Evolutionary conservation across 64 coral and sea anemone genomes (phyloP).

Genomic region (Cladopsammia gracilis): DNA sequence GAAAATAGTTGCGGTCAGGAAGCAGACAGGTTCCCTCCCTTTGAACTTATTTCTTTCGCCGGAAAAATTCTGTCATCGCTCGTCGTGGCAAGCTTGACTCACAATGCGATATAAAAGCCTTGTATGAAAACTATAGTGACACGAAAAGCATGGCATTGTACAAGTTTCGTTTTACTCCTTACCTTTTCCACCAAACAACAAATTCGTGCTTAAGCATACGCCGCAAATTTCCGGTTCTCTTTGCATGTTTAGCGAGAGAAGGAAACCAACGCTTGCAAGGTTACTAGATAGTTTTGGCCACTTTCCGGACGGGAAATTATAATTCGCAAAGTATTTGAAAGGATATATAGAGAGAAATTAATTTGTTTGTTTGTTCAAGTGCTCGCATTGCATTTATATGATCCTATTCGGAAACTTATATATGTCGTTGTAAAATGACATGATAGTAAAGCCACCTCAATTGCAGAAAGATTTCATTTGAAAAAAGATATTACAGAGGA

Average conservation of each 20-base stretch:
- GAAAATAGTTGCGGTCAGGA: slow-evolving; percentile 54
- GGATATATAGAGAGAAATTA: neutral
- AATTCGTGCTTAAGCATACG: slow-evolving; percentile 4
- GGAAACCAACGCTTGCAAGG: slow-evolving; percentile 34
- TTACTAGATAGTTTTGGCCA: slow-evolving; percentile 3
- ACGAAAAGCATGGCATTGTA: neutral
- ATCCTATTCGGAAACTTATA: neutral
- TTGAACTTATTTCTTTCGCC: slow-evolving; percentile 29
- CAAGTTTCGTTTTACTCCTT: neutral
- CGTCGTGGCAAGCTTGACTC: neutral
- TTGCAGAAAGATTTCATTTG: too few relatives aligned
- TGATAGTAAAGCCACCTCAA: too few relatives aligned
- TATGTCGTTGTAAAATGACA: too few relatives aligned
- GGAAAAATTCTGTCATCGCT: slow-evolving; percentile 34
- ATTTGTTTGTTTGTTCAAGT: neutral
- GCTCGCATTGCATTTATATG: neutral
- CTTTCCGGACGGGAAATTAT: slow-evolving; percentile 52
- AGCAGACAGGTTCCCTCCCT: slow-evolving; percentile 42
- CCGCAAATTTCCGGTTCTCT: slow-evolving; percentile 41
- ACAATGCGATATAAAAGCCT: neutral
- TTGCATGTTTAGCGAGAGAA: slow-evolving; percentile 1
- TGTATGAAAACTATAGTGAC: neutral
- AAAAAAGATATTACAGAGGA: too few relatives aligned
- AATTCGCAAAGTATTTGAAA: slow-evolving; percentile 46
- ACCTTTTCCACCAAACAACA: neutral